Conservation (phyloP, 2,113 vertebrate species). For the Halichoeres trimaculatus region DNA sequence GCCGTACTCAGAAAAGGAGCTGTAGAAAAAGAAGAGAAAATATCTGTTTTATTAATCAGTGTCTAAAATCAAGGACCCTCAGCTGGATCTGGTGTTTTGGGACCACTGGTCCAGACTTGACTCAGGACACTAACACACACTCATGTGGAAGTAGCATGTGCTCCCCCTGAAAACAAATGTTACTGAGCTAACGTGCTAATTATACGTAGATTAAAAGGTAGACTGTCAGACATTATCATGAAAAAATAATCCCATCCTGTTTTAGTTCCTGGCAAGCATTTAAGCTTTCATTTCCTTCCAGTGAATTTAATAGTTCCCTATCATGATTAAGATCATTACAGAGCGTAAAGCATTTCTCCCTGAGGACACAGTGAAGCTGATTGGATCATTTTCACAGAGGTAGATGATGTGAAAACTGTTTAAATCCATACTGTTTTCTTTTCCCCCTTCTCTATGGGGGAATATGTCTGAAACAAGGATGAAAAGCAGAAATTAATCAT, state of each 20-base stretch:
- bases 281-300: constrained; percentile 54
- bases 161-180: constrained; percentile 8
- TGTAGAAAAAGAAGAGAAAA: too few relatives aligned
- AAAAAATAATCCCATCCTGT: constrained; percentile 1
- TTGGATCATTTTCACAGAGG: constrained; percentile 30
- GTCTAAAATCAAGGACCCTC: not conserved
- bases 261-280: constrained; percentile 23
- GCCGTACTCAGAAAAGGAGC: too few relatives aligned
- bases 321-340: constrained; percentile 26
- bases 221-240: constrained; percentile 3
- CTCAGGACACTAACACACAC: not conserved
- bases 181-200: constrained; percentile 3
- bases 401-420: not conserved
- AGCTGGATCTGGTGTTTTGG: not conserved
- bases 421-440: not conserved
- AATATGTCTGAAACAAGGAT: not conserved
- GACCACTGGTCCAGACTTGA: not conserved
- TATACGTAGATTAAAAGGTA: constrained; percentile 28
- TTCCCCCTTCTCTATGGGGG: too few relatives aligned
- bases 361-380: constrained; percentile 12
- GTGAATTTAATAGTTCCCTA: constrained; percentile 17
- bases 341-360: constrained; percentile 1
- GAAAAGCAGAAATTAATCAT: not conserved
- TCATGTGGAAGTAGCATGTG: not conserved
- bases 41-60: too few relatives aligned